Percentiles rank a stretch among this genome's conserved stretches.
These are phyloP conservation scores for Halcyon badia DNA, from an alignment of 2,797 vertebrate genomes.

Conservation along the genomic window DNA sequence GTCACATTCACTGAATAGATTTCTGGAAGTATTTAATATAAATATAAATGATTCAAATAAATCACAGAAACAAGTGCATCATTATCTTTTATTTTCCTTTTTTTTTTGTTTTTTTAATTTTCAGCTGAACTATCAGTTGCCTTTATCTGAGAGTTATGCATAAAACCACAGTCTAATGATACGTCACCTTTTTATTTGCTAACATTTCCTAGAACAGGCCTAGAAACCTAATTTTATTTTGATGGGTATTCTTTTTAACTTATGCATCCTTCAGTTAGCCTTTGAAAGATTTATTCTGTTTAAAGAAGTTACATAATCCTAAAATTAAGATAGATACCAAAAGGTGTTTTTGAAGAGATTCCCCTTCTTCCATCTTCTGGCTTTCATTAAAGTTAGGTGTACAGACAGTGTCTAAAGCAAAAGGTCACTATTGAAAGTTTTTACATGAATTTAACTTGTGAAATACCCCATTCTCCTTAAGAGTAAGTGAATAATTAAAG, in stretches of 20 bases:
- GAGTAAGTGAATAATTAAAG: background rate
- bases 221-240: background rate
- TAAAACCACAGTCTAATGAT: background rate
- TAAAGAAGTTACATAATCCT: background rate
- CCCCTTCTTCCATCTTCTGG: background rate
- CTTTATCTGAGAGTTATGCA: background rate
- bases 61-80: background rate
- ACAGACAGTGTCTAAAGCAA: background rate
- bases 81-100: background rate
- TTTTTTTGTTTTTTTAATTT: background rate
- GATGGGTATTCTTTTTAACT: background rate
- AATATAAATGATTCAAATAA: background rate
- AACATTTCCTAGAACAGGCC: background rate
- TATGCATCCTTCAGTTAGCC: background rate
- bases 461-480: background rate
- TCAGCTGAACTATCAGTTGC: background rate
- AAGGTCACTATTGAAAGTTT: background rate
- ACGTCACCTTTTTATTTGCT: accelerated
- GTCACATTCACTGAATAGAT: background rate
- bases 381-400: background rate
- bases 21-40: background rate
- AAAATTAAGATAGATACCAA: background rate
- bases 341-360: background rate
- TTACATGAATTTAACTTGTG: background rate
- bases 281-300: background rate